Percentiles rank a stretch among this genome's conserved stretches.
Evolutionary conservation across 2,888 invertebrate species (phyloP).

Genomic region (Macaria liturata): DNA sequence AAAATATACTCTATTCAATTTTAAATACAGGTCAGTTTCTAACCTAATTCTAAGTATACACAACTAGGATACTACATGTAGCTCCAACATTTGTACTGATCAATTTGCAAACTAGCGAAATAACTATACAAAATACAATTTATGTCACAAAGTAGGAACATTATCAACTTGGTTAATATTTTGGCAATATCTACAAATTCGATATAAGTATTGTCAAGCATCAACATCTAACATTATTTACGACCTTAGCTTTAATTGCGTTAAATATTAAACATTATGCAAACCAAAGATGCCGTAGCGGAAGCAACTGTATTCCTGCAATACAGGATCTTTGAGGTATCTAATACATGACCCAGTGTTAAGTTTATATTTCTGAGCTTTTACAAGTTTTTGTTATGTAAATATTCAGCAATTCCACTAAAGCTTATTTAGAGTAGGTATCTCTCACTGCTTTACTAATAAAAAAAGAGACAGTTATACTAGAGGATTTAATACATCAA

Average conservation of each 20-base stretch:
- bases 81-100: constrained; percentile 10
- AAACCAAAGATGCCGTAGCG: too few species aligned
- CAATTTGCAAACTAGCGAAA: constrained; percentile 3
- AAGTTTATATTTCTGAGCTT: too few species aligned
- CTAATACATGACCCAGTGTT: too few species aligned
- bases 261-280: too few species aligned
- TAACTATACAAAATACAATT: constrained; percentile 8
- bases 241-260: constrained; percentile 1
- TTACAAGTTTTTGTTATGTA: too few species aligned
- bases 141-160: background rate
- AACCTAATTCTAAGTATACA: constrained; percentile 8
- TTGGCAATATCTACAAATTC: constrained; percentile 16
- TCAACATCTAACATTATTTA: constrained; percentile 6
- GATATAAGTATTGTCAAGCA: constrained; percentile 11
- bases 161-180: constrained; percentile 4
- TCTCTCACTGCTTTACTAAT: too few species aligned
- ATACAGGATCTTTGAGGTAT: too few species aligned
- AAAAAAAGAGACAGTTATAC: too few species aligned
- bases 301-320: too few species aligned
- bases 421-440: too few species aligned
- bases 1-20: constrained; percentile 8
- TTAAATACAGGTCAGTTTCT: constrained; percentile 6
- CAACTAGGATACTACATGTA: background rate
- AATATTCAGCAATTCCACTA: too few species aligned
- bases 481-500: too few species aligned